Percentiles rank a stretch among this genome's conserved stretches.
Evolutionary conservation across 2,797 vertebrate genomes (phyloP).

Genomic region (Chiloscyllium punctatum): DNA sequence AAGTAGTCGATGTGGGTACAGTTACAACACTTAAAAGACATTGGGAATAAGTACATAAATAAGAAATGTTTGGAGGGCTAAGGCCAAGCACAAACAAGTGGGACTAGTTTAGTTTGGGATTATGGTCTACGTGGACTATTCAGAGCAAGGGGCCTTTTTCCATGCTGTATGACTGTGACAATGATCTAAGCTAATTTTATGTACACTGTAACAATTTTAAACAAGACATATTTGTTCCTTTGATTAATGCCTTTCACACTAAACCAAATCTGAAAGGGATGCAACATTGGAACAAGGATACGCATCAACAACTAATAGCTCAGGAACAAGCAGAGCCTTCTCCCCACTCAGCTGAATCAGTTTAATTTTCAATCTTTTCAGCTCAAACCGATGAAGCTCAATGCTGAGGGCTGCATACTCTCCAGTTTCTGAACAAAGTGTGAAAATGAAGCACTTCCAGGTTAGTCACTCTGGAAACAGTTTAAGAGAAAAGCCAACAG

Average conservation of each 20-base stretch:
- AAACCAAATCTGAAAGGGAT: neutral
- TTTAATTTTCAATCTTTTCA: neutral
- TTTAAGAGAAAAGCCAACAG: neutral
- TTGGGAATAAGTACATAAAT: too few relatives aligned
- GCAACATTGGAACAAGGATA: neutral
- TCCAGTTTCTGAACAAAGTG: neutral
- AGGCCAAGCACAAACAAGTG: too few relatives aligned
- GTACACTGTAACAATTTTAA: neutral
- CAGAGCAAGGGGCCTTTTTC: too few relatives aligned
- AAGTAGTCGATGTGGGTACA: too few relatives aligned
- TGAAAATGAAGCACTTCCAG: neutral
- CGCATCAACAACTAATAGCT: neutral
- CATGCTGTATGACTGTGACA: too few relatives aligned
- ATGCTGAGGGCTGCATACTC: neutral
- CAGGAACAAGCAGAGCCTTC: neutral
- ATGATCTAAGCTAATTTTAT: too few relatives aligned
- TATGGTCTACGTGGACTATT: too few relatives aligned
- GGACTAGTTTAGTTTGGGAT: too few relatives aligned
- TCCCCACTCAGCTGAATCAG: neutral
- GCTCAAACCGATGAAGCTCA: neutral
- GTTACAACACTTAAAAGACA: too few relatives aligned
- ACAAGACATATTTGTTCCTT: neutral
- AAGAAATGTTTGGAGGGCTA: too few relatives aligned
- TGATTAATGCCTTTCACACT: neutral
- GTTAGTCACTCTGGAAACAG: neutral